These are phyloP conservation scores for Drosophila maculinotata DNA, from an alignment of 2,888 invertebrate genomes.

Conservation along the genomic window DNA sequence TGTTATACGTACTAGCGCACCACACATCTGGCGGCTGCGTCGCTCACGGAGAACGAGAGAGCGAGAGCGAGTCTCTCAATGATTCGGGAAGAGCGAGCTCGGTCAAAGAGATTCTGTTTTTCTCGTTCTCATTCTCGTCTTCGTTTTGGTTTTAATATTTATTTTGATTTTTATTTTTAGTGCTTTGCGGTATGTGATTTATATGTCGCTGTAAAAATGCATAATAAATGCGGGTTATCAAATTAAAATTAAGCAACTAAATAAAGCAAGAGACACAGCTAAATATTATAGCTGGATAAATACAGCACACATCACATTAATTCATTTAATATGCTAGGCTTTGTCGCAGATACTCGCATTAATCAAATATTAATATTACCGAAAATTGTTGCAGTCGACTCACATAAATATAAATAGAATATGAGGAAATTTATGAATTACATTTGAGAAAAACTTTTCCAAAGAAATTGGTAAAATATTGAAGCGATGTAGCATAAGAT, in stretches of 20 bases:
- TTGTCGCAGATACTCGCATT: background rate
- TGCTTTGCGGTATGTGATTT: constrained; percentile 60
- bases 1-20: no score
- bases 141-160: constrained; percentile 34
- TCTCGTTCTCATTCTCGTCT: constrained; percentile 45
- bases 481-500: background rate
- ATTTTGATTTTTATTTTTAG: constrained; percentile 49
- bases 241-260: constrained; percentile 52
- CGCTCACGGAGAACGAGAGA: constrained; percentile 12
- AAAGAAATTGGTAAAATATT: background rate
- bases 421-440: background rate
- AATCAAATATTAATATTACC: background rate
- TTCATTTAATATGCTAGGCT: constrained; percentile 4
- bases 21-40: constrained; percentile 6
- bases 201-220: constrained; percentile 54
- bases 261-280: constrained; percentile 2
- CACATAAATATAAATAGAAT: background rate
- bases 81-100: background rate
- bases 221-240: constrained; percentile 53
- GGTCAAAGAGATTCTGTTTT: constrained; percentile 1
- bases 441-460: no score
- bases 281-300: constrained; percentile 18
- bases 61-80: constrained; percentile 2
- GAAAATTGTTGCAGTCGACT: background rate
- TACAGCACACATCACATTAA: constrained; percentile 5